Conservation (phyloP, 2,113 vertebrate genomes). For the Bufo bufo region DNA sequence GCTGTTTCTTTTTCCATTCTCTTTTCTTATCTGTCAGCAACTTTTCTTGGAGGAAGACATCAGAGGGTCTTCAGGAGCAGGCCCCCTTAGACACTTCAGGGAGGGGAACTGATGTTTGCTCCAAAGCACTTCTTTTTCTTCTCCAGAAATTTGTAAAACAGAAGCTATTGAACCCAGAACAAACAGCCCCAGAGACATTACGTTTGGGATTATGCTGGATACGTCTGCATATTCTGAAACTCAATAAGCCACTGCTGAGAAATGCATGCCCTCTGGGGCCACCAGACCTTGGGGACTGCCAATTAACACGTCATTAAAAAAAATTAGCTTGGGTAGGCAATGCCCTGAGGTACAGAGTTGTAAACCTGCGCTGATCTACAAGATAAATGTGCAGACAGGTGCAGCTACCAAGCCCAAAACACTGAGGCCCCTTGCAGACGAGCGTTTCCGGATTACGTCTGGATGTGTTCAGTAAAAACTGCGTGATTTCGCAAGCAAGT, state of each 20-base stretch:
- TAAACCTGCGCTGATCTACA: neutral
- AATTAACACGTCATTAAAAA: slow-evolving; percentile 34
- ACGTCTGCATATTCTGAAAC: slow-evolving; percentile 1
- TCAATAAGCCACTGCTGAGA: neutral
- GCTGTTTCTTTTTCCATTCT: slow-evolving; percentile 16
- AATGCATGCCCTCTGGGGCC: neutral
- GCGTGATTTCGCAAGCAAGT: no score
- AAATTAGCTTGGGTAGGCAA: slow-evolving; percentile 14
- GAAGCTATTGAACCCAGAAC: slow-evolving; percentile 32
- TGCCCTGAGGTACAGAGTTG: neutral
- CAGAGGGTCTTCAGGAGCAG: slow-evolving; percentile 22
- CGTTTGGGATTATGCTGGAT: neutral
- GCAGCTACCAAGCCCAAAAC: no score
- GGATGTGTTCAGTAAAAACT: no score
- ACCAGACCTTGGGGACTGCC: neutral
- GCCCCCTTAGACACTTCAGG: neutral
- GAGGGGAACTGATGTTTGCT: slow-evolving; percentile 12
- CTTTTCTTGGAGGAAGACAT: neutral
- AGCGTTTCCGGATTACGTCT: no score
- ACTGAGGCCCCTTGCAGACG: no score
- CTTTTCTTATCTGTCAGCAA: slow-evolving; percentile 37
- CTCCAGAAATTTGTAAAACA: slow-evolving; percentile 44
- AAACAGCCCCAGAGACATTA: neutral
- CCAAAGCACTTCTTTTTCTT: neutral
- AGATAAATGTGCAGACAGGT: neutral